A percentile compares a stretch with the other conserved stretches of the same genome.
Conservation (phyloP, 2,113 vertebrate genomes). For the Gymnarchus niloticus region DNA sequence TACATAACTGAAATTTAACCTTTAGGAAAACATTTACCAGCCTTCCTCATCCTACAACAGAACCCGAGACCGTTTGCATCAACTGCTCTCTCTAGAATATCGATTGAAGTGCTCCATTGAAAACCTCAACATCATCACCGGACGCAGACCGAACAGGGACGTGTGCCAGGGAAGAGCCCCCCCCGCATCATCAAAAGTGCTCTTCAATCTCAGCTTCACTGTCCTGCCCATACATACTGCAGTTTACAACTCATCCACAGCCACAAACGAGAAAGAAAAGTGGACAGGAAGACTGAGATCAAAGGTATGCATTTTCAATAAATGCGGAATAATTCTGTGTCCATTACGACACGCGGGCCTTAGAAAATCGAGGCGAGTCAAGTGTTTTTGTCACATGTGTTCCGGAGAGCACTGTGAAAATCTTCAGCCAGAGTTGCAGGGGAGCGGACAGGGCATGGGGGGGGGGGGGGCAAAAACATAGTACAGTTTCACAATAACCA, state of each 20-base stretch:
- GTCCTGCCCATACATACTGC: not conserved
- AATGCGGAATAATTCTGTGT: not conserved
- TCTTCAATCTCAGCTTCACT: not conserved
- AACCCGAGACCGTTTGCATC: too few species aligned
- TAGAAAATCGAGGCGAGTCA: too few species aligned
- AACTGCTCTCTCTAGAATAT: not conserved
- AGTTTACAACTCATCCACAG: not conserved
- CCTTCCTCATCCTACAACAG: too few species aligned
- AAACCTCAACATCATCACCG: not conserved
- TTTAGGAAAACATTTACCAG: too few species aligned
- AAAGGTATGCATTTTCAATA: not conserved
- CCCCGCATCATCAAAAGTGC: too few species aligned
- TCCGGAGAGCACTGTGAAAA: too few species aligned
- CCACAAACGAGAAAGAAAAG: not conserved
- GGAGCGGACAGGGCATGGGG: too few species aligned
- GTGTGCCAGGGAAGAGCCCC: too few species aligned
- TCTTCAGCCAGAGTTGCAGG: too few species aligned
- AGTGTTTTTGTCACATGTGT: too few species aligned
- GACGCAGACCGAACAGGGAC: not conserved
- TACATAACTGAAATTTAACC: not conserved
- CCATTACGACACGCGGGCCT: not conserved
- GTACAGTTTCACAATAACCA: too few species aligned
- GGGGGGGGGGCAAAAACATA: too few species aligned
- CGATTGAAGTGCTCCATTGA: not conserved
- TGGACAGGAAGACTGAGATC: not conserved